phyloP scores from a whole-genome alignment of 2,113 vertebrate genomes.

The Progne subis region DNA sequence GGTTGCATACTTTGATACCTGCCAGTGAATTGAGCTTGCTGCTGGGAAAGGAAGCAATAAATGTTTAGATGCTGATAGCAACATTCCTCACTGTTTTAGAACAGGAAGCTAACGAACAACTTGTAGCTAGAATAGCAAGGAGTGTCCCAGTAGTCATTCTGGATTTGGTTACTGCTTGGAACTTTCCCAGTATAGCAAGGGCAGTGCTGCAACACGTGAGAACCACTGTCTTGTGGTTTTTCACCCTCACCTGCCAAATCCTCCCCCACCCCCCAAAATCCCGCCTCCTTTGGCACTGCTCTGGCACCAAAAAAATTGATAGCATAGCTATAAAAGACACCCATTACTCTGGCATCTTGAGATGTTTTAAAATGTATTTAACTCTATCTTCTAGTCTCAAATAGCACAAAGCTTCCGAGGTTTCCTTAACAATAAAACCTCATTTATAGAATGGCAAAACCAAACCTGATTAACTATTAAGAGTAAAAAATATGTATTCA shows the following conservation, averaged over 20 bases:
- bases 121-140: neutral
- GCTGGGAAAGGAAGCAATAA: conserved; percentile 55
- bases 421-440: neutral
- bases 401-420: neutral
- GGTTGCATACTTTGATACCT: neutral
- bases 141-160: neutral
- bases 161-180: neutral
- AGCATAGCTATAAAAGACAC: neutral
- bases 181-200: neutral
- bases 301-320: neutral
- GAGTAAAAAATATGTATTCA: neutral
- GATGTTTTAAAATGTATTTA: neutral
- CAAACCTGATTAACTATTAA: neutral
- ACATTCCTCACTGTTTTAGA: conserved; percentile 20
- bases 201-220: neutral
- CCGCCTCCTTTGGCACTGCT: neutral
- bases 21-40: neutral
- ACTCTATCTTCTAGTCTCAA: neutral
- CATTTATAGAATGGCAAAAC: neutral
- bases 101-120: neutral
- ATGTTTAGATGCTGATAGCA: conserved; percentile 40
- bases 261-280: accelerated
- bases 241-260: neutral
- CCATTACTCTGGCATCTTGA: neutral
- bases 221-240: neutral